Conservation (phyloP, 2,797 vertebrate genomes). For the Meriones psammophilus region DNA sequence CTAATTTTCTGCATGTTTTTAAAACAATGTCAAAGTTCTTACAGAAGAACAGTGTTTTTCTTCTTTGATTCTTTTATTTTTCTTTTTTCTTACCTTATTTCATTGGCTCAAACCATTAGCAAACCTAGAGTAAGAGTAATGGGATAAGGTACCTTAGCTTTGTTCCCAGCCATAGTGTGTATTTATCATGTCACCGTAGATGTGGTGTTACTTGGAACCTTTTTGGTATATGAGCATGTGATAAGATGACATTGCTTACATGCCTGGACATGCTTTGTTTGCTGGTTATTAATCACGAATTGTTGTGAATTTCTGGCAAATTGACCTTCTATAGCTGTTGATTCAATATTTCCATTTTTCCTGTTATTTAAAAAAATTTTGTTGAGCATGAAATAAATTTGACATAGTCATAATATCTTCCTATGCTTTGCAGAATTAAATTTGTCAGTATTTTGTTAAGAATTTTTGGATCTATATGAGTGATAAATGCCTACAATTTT, state of each 20-base stretch:
- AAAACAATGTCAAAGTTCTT: background rate
- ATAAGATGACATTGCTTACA: background rate
- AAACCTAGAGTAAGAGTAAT: background rate
- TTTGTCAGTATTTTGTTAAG: background rate
- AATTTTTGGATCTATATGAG: background rate
- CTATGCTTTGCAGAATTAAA: background rate
- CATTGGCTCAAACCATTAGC: background rate
- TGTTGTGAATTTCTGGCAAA: constrained; percentile 12
- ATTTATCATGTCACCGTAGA: background rate
- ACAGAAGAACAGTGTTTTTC: background rate
- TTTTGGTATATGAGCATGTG: constrained; percentile 1
- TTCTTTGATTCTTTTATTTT: background rate
- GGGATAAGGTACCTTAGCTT: background rate
- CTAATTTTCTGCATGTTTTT: background rate
- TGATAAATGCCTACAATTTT: background rate
- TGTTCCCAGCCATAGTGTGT: background rate
- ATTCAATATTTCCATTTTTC: background rate
- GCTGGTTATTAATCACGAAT: background rate
- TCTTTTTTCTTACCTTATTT: constrained; percentile 7
- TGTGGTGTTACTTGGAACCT: background rate
- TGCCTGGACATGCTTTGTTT: background rate
- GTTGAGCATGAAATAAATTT: background rate
- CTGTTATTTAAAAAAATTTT: background rate
- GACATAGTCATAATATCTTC: background rate
- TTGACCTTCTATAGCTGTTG: background rate